A percentile compares a stretch with the other conserved stretches of the same genome.
phyloP scores from a whole-genome alignment of 2,797 vertebrate species.

The Cephalopachus bancanus region DNA sequence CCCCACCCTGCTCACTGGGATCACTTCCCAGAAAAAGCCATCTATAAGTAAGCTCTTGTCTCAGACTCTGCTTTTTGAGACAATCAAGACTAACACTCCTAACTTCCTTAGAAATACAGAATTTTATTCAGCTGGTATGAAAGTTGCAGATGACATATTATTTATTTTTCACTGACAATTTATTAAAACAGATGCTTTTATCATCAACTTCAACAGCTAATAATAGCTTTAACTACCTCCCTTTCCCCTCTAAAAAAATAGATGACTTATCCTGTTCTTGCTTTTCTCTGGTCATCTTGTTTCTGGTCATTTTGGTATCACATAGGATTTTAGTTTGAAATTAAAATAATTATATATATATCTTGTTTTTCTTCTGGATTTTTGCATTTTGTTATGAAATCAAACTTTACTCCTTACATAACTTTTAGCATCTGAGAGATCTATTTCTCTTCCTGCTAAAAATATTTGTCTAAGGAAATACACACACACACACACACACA shows the following conservation, averaged over 20 bases:
- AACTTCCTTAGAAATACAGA: neutral
- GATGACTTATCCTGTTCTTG: neutral
- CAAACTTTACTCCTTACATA: neutral
- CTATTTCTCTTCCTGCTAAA: neutral
- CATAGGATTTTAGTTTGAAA: neutral
- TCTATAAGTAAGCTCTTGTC: neutral
- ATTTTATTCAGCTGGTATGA: neutral
- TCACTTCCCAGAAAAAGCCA: neutral
- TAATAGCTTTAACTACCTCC: neutral
- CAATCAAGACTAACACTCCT: neutral
- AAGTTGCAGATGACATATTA: neutral
- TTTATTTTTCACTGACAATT: neutral
- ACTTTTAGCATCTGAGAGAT: neutral
- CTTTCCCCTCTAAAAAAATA: neutral
- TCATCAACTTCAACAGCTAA: neutral
- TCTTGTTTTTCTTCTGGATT: neutral
- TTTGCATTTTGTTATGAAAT: slow-evolving; percentile 2
- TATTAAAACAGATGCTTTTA: neutral
- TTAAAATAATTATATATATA: neutral
- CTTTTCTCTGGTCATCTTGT: neutral
- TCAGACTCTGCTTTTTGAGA: neutral
- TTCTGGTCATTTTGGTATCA: neutral
- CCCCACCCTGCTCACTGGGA: neutral
- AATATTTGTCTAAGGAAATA: neutral
- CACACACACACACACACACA: too few relatives aligned